Percentiles rank a stretch among this genome's conserved stretches.
phyloP scores from a whole-genome alignment of 2,888 invertebrate genomes.

The Argyresthia albistria region DNA sequence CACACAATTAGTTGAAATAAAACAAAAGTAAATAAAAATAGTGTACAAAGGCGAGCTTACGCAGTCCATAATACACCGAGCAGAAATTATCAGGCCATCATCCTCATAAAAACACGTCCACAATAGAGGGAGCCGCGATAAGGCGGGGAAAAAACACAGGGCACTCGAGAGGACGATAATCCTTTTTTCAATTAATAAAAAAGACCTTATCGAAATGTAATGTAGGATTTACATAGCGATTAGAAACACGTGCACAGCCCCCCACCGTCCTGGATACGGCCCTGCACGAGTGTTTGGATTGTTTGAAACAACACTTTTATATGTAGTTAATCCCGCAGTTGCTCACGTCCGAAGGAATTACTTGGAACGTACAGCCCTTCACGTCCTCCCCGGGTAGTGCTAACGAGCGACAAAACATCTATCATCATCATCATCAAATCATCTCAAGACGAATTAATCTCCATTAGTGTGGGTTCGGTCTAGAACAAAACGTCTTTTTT shows the following conservation, averaged over 20 bases:
- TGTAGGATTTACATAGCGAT: slow-evolving; percentile 57
- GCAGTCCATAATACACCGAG: not conserved
- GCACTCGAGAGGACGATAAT: slow-evolving; percentile 30
- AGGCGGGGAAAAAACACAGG: not conserved
- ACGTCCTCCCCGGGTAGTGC: no score
- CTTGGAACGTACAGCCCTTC: no score
- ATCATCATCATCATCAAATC: no score
- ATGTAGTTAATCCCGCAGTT: no score
- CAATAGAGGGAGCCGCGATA: not conserved
- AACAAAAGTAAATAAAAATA: no score
- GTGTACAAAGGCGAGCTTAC: not conserved
- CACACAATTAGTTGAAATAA: no score
- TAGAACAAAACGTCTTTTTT: no score
- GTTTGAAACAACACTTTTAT: not conserved
- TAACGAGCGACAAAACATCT: no score
- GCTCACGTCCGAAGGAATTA: no score
- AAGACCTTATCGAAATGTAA: slow-evolving; percentile 59
- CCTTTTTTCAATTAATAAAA: slow-evolving; percentile 65
- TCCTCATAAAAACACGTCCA: slow-evolving; percentile 19
- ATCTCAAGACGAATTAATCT: no score
- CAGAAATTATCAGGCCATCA: slow-evolving; percentile 21
- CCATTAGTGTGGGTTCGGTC: no score
- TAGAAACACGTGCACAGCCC: slow-evolving; percentile 43
- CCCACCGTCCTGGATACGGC: not conserved
- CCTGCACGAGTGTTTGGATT: not conserved